phyloP scores from a whole-genome alignment of 2,113 vertebrate species.

The Cavia aperea region DNA sequence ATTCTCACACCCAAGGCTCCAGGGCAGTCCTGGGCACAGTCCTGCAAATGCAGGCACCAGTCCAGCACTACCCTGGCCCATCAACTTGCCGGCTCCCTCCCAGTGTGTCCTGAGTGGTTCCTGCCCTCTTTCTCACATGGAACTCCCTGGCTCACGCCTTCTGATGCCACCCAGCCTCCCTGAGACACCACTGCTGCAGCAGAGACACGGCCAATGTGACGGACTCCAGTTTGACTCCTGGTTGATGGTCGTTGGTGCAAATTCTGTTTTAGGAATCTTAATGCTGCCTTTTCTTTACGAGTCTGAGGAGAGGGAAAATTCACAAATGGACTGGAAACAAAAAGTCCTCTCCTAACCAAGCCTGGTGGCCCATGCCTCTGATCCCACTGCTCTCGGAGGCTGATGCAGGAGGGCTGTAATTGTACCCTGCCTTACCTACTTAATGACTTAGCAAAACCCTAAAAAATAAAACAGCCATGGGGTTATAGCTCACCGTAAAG shows the following conservation, averaged over 20 bases:
- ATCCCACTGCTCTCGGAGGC: background rate
- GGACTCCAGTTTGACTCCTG: background rate
- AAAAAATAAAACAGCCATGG: background rate
- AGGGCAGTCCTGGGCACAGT: accelerated
- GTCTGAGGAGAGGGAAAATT: background rate
- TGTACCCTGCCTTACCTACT: background rate
- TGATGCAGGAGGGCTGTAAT: background rate
- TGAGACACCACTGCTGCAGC: too few relatives aligned
- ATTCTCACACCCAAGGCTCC: accelerated
- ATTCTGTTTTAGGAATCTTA: background rate
- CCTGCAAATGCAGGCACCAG: accelerated
- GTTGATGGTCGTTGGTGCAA: accelerated
- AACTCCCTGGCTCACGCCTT: accelerated
- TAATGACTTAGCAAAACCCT: background rate
- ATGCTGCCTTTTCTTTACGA: background rate
- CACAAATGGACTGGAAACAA: background rate
- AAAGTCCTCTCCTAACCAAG: background rate
- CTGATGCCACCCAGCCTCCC: accelerated
- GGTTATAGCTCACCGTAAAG: background rate
- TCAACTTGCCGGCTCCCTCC: background rate
- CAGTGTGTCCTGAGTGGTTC: accelerated
- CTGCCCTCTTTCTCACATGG: background rate
- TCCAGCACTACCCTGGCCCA: background rate
- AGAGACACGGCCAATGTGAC: accelerated
- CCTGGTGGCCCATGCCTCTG: too few relatives aligned